Base-by-base conservation (phyloP, 2,113 vertebrate genomes). In the Daubentonia madagascariensis region DNA sequence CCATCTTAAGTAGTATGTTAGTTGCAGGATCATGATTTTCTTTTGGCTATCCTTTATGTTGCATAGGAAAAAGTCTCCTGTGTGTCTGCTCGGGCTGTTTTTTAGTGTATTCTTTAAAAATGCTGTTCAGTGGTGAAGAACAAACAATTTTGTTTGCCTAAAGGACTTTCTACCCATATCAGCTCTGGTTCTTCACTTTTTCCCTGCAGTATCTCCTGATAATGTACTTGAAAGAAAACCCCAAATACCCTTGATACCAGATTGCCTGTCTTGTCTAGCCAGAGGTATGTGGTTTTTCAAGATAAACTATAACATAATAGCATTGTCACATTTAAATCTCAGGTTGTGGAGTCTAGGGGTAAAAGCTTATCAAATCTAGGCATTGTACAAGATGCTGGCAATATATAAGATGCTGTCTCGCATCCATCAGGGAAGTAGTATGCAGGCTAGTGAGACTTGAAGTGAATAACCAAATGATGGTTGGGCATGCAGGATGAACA, bases 231-330 rank as follows among this genome's bases (percentile, higher is more conserved):
- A 96, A 96, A 92, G 37, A 92, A 95, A 83, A 13, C 11, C 8
- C 45, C 35, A 91, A 90, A 94, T 90, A 79, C 48, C 13, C 40
- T 80, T 93, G 43, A 12, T 92, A 96, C 54, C 48, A 92, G 32
- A 54, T 37, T 97, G 45, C 18, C 65, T 97, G 84, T 70, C 87
- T 92, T 96, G 65, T 88, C 48, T 94, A 88, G 87, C 76, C 81
- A 97, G 59, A 97, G 30, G 32, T 90, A 95, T 43, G 59, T 79
- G 63, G 18, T 37, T 97, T 97, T 96, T 92, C 72, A 91, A 97
- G 76, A 96, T 88, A 95, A 95, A 96, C 37, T 94, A 76, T 97
- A 97, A 83, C 54, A 83, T 97, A 91, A 91, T 83, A 87, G 52
- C 57, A 63, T 37, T 83, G 94, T 93, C 85, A 92, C 72, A 76